Conservation (phyloP, 2,113 vertebrate species). For the Romanogobio albipinnatus region DNA sequence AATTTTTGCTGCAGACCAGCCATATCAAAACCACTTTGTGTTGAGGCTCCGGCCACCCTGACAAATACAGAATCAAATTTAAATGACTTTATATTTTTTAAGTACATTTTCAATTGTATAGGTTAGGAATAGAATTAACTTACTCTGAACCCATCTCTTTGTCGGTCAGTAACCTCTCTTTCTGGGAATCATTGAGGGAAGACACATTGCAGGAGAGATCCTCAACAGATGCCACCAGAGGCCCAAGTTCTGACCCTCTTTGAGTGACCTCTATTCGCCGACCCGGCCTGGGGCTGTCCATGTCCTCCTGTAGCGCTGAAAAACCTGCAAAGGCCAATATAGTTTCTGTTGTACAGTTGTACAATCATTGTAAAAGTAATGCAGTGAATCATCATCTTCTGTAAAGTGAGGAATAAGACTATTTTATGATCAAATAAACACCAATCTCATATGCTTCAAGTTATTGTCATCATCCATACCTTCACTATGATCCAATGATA, state of each 20-base stretch:
- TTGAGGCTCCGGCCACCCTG: constrained; percentile 60
- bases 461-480: constrained; percentile 69
- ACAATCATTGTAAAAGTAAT: not conserved
- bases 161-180: constrained; percentile 80
- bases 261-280: constrained; percentile 67
- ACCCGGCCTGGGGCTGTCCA: constrained; percentile 75
- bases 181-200: constrained; percentile 82
- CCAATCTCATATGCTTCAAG: not conserved
- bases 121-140: constrained; percentile 30
- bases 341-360: not conserved
- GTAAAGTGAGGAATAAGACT: not conserved
- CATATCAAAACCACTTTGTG: constrained; percentile 66
- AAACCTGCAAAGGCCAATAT: constrained; percentile 75
- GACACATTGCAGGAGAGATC: constrained; percentile 86
- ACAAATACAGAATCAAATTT: constrained; percentile 39
- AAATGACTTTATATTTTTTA: not conserved
- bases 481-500: constrained; percentile 90
- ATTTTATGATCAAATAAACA: not conserved
- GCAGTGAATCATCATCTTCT: not conserved
- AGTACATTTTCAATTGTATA: not conserved
- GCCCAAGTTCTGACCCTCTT: constrained; percentile 65
- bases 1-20: constrained; percentile 53
- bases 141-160: constrained; percentile 63
- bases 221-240: constrained; percentile 88
- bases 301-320: constrained; percentile 88